These are phyloP conservation scores for Vesta saturnalis DNA, from an alignment of 2,888 invertebrate species.

Conservation along the genomic window DNA sequence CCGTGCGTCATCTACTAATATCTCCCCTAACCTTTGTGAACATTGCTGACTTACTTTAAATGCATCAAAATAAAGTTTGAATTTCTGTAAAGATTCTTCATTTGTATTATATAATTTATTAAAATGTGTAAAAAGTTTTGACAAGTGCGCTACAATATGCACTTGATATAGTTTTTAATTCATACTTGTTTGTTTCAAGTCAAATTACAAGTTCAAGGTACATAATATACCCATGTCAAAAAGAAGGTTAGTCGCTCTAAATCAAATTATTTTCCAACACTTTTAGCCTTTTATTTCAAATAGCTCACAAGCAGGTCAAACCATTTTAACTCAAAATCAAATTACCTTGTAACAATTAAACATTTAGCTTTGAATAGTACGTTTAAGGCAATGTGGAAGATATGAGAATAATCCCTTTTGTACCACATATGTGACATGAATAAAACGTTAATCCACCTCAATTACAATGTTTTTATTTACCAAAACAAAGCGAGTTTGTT, in stretches of 20 bases:
- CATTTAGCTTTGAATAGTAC: neutral
- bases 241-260: neutral
- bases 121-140: neutral
- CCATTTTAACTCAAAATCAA: slow-evolving; percentile 7
- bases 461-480: neutral
- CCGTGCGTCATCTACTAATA: too few relatives aligned
- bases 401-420: neutral
- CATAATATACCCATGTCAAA: slow-evolving; percentile 9
- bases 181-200: slow-evolving; percentile 9
- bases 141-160: neutral
- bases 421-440: neutral
- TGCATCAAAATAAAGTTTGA: too few relatives aligned
- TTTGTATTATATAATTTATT: too few relatives aligned
- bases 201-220: slow-evolving; percentile 2
- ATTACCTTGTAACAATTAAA: neutral
- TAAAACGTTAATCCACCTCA: neutral
- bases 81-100: too few relatives aligned
- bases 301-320: neutral
- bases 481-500: too few relatives aligned
- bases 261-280: slow-evolving; percentile 7
- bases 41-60: too few relatives aligned
- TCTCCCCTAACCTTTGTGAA: too few relatives aligned
- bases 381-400: neutral
- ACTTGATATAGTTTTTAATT: neutral
- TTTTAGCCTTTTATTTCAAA: slow-evolving; percentile 8